Evolutionary conservation across 2,797 vertebrate genomes (phyloP), one percentile per base, ranked within the genome.

Genomic region (Lutjanus argentimaculatus): DNA sequence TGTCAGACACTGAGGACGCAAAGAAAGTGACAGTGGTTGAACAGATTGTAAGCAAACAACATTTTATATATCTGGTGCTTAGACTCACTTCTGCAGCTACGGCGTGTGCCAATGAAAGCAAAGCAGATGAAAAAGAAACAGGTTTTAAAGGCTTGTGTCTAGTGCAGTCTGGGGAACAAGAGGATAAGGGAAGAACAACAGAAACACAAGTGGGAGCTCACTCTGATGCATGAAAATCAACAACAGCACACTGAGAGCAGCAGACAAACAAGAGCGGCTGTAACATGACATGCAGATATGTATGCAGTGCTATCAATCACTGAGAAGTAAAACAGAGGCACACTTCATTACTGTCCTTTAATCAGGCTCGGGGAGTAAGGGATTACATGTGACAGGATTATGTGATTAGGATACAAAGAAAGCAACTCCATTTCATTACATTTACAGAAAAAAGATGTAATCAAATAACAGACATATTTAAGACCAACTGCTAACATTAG

Each of bases 261-360:
- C 45, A 75, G 14, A 68, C 13, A 69, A 72, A 68, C 53, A 40
- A 73, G 45, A 52, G 49, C 1, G 6, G 45, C 21, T 79, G 62
- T 63, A 25, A 71, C 9, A 16, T 22, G 25, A 70, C 40, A 56
- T 72, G 55, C 42, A 76, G 46, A 75, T 42, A 65, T 64, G 11
- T 63, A 56, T 61, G 58, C 56, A 65, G 30, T 36, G 30, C 40
- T 65, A 83, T 84, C 75, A 46, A 55, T 79, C 55, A 61, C 30
- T 57, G 43, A 36, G 30, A 36, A 67, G 43, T 36, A 36, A 0
- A 45, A 72, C 53, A 51, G 46, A 84, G 52, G 45, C 55, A 66
- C 65, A 59, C 72, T 51, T 82, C 64, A 79, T 88, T 66, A 73
- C 36, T n/a, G n/a, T 52, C 63, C 63, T 43, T 70, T 59, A 48